Percentiles rank a stretch among this genome's conserved stretches.
phyloP scores from a whole-genome alignment of 2,888 invertebrate genomes.

The Lacanobia oleracea region DNA sequence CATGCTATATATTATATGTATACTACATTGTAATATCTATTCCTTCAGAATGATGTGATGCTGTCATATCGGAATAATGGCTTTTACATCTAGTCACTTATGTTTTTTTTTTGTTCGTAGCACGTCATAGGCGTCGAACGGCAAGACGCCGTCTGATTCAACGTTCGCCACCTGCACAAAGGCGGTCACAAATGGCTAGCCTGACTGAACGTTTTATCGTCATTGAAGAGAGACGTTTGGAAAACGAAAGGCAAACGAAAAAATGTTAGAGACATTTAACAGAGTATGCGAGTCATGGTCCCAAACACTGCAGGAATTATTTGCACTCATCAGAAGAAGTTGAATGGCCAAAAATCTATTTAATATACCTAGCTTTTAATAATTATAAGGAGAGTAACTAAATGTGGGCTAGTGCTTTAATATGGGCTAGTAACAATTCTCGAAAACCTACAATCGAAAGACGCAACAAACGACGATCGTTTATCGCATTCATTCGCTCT shows the following conservation, averaged over 20 bases:
- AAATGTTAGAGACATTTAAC: slow-evolving; percentile 3
- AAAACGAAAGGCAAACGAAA: slow-evolving; percentile 1
- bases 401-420: too few relatives aligned
- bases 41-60: not conserved
- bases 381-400: too few relatives aligned
- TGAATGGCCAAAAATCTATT: not conserved
- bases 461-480: too few relatives aligned
- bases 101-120: not conserved
- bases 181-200: slow-evolving; percentile 1
- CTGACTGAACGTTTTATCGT: slow-evolving; percentile 7
- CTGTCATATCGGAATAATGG: not conserved
- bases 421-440: too few relatives aligned
- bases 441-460: too few relatives aligned
- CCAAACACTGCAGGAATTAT: slow-evolving; percentile 13
- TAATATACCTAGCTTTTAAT: too few relatives aligned
- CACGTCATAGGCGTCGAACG: not conserved
- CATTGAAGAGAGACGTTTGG: slow-evolving; percentile 10
- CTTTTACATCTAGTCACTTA: too few relatives aligned
- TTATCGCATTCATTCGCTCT: too few relatives aligned
- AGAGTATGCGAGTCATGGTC: not conserved
- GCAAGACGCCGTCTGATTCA: not conserved
- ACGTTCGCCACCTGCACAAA: not conserved
- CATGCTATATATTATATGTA: too few relatives aligned
- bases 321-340: not conserved
- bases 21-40: not conserved